phyloP scores from a whole-genome alignment of 2,113 vertebrate genomes.

The Pomatorhinus ruficollis region DNA sequence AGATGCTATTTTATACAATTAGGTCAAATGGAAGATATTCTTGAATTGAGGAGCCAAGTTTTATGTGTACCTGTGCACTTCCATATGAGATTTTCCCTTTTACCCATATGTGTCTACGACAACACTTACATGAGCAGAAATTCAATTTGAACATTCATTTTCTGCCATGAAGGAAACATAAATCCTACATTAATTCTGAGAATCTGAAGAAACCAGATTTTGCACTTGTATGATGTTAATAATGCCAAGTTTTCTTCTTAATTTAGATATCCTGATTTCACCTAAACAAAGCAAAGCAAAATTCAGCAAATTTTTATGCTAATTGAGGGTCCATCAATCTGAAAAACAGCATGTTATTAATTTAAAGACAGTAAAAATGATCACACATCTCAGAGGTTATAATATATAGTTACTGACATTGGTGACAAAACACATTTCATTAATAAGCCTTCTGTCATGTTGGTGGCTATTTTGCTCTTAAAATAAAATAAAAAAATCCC shows the following conservation, averaged over 20 bases:
- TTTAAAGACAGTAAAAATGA: slow-evolving; percentile 37
- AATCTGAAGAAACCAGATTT: not conserved
- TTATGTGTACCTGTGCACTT: not conserved
- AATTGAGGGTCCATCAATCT: slow-evolving; percentile 10
- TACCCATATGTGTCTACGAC: not conserved
- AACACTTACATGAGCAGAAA: not conserved
- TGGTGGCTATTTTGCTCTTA: slow-evolving; percentile 8
- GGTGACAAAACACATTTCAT: slow-evolving; percentile 44
- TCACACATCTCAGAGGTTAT: slow-evolving; percentile 1
- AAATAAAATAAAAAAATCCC: not conserved
- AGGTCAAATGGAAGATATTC: not conserved
- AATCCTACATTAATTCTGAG: not conserved
- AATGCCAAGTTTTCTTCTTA: not conserved
- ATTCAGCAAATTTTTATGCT: not conserved
- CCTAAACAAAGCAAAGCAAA: not conserved
- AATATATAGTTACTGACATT: not conserved
- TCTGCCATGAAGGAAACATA: not conserved
- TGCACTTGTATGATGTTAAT: not conserved
- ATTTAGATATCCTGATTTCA: slow-evolving; percentile 5
- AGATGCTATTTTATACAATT: not conserved
- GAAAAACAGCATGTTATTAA: slow-evolving; percentile 15
- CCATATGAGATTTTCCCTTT: not conserved
- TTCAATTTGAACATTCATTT: not conserved
- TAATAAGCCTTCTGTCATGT: slow-evolving; percentile 25
- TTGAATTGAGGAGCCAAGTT: not conserved